Percentiles rank a stretch among this genome's conserved stretches.
Conservation (phyloP, 2,888 invertebrate species). For the Metopia argyrocephala region DNA sequence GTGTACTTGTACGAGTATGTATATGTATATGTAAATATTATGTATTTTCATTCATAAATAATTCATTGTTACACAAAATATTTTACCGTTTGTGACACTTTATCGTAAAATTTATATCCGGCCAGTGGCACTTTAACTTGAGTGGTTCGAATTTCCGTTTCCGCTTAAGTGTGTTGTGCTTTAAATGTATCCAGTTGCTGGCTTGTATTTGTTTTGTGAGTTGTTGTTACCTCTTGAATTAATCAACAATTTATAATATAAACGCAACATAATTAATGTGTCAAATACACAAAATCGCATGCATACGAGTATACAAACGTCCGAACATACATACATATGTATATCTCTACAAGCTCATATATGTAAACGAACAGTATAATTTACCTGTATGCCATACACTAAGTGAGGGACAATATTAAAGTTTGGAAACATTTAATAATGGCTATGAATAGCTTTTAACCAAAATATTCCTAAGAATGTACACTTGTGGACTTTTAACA, state of each 20-base stretch:
- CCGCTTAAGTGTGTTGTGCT: constrained; percentile 42
- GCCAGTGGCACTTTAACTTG: constrained; percentile 61
- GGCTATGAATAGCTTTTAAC: no score
- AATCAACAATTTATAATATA: constrained; percentile 63
- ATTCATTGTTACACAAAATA: constrained; percentile 39
- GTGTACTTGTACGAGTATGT: background rate
- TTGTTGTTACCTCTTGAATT: constrained; percentile 58
- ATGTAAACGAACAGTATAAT: no score
- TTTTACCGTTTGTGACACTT: constrained; percentile 57
- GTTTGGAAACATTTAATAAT: no score
- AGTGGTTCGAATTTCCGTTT: constrained; percentile 66
- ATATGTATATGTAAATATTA: background rate
- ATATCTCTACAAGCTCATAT: background rate
- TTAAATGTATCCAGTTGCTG: background rate
- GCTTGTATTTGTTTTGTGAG: constrained; percentile 33
- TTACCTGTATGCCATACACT: no score
- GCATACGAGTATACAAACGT: constrained; percentile 1
- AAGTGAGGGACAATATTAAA: no score
- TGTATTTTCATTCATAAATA: background rate
- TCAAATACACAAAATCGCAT: constrained; percentile 42
- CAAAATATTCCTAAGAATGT: no score
- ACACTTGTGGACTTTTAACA: no score
- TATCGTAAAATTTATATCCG: constrained; percentile 61
- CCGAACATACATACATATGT: background rate
- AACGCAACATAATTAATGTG: constrained; percentile 60